A percentile compares a stretch with the other conserved stretches of the same genome.
Conservation (phyloP, 1,140 invertebrate genomes). For the Mesaphorura yosii region DNA sequence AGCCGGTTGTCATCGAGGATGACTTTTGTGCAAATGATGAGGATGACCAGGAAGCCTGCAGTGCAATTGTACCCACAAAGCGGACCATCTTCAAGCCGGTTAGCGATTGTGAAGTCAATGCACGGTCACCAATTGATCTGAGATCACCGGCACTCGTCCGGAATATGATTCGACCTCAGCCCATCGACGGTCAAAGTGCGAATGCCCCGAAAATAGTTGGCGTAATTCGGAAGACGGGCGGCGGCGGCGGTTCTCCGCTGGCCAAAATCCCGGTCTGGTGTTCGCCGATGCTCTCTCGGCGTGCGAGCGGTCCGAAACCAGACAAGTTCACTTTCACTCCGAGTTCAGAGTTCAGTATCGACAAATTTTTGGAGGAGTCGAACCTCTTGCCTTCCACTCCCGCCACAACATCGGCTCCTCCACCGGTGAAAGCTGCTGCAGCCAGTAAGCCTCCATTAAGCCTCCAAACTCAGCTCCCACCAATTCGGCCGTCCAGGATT, state of each 20-base stretch:
- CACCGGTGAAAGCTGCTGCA: no score
- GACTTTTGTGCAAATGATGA: conserved; percentile 12
- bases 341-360: conserved; percentile 18
- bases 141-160: neutral
- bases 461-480: neutral
- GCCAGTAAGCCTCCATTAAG: no score
- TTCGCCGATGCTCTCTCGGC: conserved; percentile 19
- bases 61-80: conserved; percentile 21
- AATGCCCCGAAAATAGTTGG: conserved; percentile 10
- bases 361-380: conserved; percentile 21
- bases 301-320: neutral
- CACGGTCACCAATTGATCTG: neutral
- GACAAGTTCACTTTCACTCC: neutral
- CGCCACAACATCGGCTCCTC: neutral
- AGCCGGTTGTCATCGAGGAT: conserved; percentile 25
- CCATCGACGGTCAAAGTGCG: neutral
- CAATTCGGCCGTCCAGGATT: neutral
- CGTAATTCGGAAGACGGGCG: conserved; percentile 8
- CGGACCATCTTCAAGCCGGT: conserved; percentile 25
- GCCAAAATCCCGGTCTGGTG: conserved; percentile 26
- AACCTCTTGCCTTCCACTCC: no score
- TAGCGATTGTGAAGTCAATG: neutral
- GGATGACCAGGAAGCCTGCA: neutral
- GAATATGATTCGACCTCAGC: neutral
- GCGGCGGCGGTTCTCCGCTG: conserved; percentile 1